Evolutionary conservation across 2,797 vertebrate genomes (phyloP).

Genomic region (Centroberyx gerrardi): DNA sequence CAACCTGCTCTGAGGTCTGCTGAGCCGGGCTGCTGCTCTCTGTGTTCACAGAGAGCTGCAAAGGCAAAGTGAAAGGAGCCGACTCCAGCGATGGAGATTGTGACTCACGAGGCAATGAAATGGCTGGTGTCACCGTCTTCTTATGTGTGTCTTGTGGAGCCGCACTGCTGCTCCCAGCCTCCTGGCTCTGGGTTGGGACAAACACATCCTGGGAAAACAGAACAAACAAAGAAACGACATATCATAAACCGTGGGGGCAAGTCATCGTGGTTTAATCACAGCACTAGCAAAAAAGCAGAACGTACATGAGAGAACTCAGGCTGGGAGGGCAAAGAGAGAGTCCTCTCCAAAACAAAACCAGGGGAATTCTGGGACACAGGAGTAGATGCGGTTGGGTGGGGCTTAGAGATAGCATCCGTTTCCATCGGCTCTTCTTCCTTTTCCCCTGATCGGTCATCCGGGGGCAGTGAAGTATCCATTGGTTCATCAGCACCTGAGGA

Average conservation of each 20-base stretch:
- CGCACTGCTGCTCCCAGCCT: conserved; percentile 63
- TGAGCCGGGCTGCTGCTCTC: conserved; percentile 72
- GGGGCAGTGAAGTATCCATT: conserved; percentile 84
- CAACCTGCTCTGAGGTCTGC: conserved; percentile 52
- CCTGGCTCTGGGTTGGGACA: conserved; percentile 90
- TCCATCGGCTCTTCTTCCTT: conserved; percentile 78
- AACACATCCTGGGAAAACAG: conserved; percentile 90
- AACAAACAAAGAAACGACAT: not conserved
- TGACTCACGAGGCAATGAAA: conserved; percentile 35
- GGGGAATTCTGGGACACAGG: conserved; percentile 88
- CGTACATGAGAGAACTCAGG: conserved; percentile 96
- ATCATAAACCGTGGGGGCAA: not conserved
- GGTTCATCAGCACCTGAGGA: conserved; percentile 80
- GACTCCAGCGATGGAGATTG: conserved; percentile 59
- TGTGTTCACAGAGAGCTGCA: conserved; percentile 87
- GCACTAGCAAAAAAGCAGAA: conserved; percentile 11
- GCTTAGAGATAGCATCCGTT: conserved; percentile 66
- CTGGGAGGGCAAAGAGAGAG: conserved; percentile 90
- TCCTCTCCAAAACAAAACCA: conserved; percentile 80
- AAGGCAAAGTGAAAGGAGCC: conserved; percentile 63
- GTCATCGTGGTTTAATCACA: not conserved
- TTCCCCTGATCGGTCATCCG: conserved; percentile 64
- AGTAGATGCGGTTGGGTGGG: conserved; percentile 86
- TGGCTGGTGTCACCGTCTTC: conserved; percentile 13
- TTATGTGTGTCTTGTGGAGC: conserved; percentile 54